Evolutionary conservation across 2,797 vertebrate species (phyloP), one percentile per base, ranked within the genome.

Genomic region (Philypnodon macrostomus): DNA sequence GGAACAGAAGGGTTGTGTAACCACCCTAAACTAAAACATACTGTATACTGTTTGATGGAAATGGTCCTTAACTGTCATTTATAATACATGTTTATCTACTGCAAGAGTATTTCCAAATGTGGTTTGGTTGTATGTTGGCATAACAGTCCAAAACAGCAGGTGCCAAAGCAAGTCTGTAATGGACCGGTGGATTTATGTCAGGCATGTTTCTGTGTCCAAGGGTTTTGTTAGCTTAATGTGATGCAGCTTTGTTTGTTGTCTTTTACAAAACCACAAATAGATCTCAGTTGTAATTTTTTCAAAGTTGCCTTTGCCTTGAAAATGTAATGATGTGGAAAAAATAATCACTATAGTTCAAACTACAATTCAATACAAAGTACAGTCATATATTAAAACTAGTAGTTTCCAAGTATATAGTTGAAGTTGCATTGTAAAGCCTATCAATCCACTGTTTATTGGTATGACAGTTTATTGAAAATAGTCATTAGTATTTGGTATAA

Each of bases 61-160:
- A 42, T 42, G 13, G 24, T 5, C 9, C 24, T 29, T 42, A 16
- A 42, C 47, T 23, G 41, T 64, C 37, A 47, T 39, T 53, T 51
- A 11, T 16, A 66, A 65, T 37, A 31, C 46, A 17, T 74, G 62
- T 78, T 72, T 77, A 75, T 69, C 67, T 66, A 55, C 49, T 49
- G 56, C 46, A 58, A 34, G 54, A 46, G 40, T 21, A 38, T 58
- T 74, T 70, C 57, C 38, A 59, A 73, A 69, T 66, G 64, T 3
- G 34, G 31, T 49, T 30, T 3, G 15, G 51, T 71, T 68, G 69
- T 34, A 57, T 3, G 47, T 67, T 55, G 69, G 71, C 55, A 54
- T 29, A 47, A 70, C 48, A 19, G 47, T 55, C 52, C 63, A 80
- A n/a, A 77, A 72, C 79, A 66, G 77, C 79, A 84, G 73, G 81